These are phyloP conservation scores for Cheilosia urbana DNA, from an alignment of 2,888 invertebrate species.

Conservation along the genomic window DNA sequence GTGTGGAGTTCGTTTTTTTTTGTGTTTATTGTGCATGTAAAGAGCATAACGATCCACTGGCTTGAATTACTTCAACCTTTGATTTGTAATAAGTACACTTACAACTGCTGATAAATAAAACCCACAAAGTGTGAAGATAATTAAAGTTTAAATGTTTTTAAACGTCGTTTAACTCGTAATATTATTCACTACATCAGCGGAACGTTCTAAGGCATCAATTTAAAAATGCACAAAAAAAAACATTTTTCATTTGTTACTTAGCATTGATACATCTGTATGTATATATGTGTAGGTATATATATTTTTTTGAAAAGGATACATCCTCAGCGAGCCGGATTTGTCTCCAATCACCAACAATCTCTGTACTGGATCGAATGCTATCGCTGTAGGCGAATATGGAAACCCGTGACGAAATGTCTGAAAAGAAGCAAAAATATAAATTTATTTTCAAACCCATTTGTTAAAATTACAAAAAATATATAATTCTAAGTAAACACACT, in stretches of 20 bases:
- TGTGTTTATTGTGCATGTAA: too few species aligned
- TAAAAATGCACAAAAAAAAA: background rate
- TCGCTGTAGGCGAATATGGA: slow-evolving; percentile 97
- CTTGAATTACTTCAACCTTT: too few species aligned
- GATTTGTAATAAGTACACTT: too few species aligned
- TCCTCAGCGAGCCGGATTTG: slow-evolving; percentile 95
- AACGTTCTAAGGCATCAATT: background rate
- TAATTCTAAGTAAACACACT: slow-evolving; percentile 30
- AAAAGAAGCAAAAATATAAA: slow-evolving; percentile 83
- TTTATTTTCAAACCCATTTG: background rate
- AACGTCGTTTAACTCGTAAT: too few species aligned
- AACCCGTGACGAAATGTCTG: slow-evolving; percentile 99
- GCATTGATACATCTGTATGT: background rate
- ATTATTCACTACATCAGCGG: background rate
- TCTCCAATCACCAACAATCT: slow-evolving; percentile 98
- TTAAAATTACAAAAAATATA: slow-evolving; percentile 5
- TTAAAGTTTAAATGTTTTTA: too few species aligned
- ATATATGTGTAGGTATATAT: background rate
- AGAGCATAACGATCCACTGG: too few species aligned
- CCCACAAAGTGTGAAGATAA: too few species aligned
- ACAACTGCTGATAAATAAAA: too few species aligned
- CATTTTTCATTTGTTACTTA: background rate
- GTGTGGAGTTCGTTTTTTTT: too few species aligned
- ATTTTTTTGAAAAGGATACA: slow-evolving; percentile 91
- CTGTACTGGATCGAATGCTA: slow-evolving; percentile 99